Percentiles rank a stretch among this genome's conserved stretches.
Evolutionary conservation across 2,113 vertebrate species (phyloP).

Genomic region (Azemiops feae): DNA sequence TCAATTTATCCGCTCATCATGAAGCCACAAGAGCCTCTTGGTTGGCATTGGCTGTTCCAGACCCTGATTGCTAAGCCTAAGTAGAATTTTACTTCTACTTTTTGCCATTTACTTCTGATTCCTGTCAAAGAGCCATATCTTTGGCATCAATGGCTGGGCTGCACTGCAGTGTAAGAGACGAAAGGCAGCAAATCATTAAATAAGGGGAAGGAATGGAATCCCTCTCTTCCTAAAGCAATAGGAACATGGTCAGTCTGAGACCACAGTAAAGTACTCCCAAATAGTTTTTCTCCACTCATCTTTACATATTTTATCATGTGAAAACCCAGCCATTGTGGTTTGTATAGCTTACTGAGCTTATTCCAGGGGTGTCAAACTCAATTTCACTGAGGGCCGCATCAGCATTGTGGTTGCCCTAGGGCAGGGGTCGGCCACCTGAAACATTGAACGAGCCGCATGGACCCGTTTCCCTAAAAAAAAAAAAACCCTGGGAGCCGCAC

Average conservation of each 20-base stretch:
- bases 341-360: background rate
- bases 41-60: background rate
- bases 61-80: background rate
- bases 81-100: background rate
- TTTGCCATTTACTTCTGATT: background rate
- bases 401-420: too few relatives aligned
- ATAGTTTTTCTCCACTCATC: background rate
- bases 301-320: background rate
- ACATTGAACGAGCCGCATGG: too few relatives aligned
- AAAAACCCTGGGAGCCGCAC: too few relatives aligned
- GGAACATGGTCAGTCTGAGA: background rate
- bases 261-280: background rate
- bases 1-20: background rate
- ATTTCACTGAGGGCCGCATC: too few relatives aligned
- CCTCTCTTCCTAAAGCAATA: background rate
- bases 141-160: background rate
- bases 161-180: background rate
- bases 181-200: background rate
- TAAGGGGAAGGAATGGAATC: background rate
- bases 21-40: background rate
- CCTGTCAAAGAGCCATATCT: background rate
- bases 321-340: background rate
- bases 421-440: too few relatives aligned
- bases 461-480: too few relatives aligned
- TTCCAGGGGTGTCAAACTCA: too few relatives aligned